These are phyloP conservation scores for Pectinophora gossypiella DNA, from an alignment of 1,140 invertebrate genomes.

Conservation along the genomic window DNA sequence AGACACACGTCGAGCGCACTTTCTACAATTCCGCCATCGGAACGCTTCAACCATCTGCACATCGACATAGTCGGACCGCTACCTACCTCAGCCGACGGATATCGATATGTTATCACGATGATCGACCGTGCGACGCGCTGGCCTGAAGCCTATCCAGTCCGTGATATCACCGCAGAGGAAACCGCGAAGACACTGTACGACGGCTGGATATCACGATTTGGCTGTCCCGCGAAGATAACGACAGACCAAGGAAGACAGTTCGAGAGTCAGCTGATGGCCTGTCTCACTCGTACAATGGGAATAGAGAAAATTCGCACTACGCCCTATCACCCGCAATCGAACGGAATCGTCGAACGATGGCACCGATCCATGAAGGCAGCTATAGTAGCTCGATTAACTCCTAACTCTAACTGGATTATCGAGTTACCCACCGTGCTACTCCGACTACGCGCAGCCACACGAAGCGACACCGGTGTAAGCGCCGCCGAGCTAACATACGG, in stretches of 20 bases:
- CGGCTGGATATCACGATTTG: not conserved
- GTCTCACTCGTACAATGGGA: not conserved
- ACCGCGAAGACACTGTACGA: not conserved
- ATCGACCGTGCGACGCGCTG: not conserved
- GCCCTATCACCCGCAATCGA: not conserved
- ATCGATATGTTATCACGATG: not conserved
- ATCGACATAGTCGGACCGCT: constrained; percentile 45
- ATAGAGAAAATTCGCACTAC: not conserved
- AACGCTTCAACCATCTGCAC: constrained; percentile 48
- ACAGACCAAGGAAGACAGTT: not conserved
- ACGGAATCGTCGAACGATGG: not conserved
- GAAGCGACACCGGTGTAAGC: not conserved
- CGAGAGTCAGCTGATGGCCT: not conserved
- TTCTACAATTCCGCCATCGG: constrained; percentile 17
- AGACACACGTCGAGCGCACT: not conserved
- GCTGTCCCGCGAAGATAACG: not conserved
- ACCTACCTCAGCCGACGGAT: constrained; percentile 18
- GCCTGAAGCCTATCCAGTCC: not conserved
- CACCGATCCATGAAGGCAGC: not conserved
- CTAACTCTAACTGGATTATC: not conserved
- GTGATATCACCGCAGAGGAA: not conserved
- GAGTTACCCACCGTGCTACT: not conserved
- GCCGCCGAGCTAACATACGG: not conserved
- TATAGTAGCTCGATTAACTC: not conserved
- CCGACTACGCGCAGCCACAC: not conserved